phyloP scores from a whole-genome alignment of 2,888 invertebrate genomes.

The Syrphus vitripennis region DNA sequence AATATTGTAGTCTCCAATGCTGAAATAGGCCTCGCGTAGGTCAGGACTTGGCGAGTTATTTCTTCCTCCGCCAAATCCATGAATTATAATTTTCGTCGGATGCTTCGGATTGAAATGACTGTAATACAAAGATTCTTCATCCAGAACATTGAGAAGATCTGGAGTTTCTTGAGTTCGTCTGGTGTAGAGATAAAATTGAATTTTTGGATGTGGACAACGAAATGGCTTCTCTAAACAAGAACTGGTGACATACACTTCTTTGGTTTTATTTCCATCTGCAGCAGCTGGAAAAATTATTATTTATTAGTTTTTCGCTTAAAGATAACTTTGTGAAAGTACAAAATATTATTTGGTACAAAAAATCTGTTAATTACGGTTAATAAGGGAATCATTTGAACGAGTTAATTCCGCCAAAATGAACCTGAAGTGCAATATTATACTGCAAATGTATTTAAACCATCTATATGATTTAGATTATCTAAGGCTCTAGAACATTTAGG shows the following conservation, averaged over 20 bases:
- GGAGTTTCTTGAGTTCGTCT: conserved; percentile 89
- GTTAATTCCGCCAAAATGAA: no score
- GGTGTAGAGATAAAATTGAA: conserved; percentile 91
- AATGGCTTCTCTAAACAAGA: conserved; percentile 92
- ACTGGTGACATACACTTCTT: conserved; percentile 88
- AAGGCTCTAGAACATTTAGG: no score
- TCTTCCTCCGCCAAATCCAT: conserved; percentile 94
- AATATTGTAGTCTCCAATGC: conserved; percentile 90
- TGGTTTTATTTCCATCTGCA: conserved; percentile 76
- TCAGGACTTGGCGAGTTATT: conserved; percentile 92
- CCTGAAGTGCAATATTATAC: no score
- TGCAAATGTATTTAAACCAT: no score
- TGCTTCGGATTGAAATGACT: conserved; percentile 90
- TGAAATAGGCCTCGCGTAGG: conserved; percentile 91
- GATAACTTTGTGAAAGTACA: no score
- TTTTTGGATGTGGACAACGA: conserved; percentile 91
- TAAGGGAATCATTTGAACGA: no score
- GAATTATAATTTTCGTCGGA: conserved; percentile 93
- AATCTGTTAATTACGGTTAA: no score
- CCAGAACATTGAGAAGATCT: conserved; percentile 87
- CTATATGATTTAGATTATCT: no score
- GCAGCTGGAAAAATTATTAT: conserved; percentile 62
- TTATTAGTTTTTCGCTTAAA: no score
- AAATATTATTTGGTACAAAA: no score
- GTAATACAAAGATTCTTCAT: conserved; percentile 86